These are phyloP conservation scores for Gastracanthus pulcherrimus DNA, from an alignment of 2,888 invertebrate genomes.

Conservation along the genomic window DNA sequence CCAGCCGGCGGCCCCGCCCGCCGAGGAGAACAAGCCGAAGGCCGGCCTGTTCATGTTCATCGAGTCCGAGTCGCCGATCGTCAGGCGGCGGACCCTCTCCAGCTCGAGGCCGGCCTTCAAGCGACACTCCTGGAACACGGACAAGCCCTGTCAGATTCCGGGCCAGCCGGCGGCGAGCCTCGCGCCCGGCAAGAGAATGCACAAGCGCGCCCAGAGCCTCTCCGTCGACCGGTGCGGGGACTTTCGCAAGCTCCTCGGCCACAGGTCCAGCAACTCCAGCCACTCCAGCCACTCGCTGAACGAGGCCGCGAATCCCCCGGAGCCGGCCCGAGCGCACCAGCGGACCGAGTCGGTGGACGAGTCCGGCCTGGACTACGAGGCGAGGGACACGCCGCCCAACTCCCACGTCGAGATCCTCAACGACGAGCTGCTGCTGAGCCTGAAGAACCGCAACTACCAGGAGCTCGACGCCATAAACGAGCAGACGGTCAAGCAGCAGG, in stretches of 20 bases:
- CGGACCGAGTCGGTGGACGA: constrained; percentile 52
- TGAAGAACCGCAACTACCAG: constrained; percentile 67
- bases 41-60: constrained; percentile 78
- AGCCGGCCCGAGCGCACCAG: not conserved
- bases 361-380: constrained; percentile 67
- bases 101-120: constrained; percentile 75
- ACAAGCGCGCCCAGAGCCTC: constrained; percentile 78
- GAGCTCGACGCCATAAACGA: constrained; percentile 61
- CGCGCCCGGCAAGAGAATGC: constrained; percentile 66
- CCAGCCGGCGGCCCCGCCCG: constrained; percentile 38
- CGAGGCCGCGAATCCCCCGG: constrained; percentile 59
- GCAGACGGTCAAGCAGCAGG: constrained; percentile 41
- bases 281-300: constrained; percentile 72
- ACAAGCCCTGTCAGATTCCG: constrained; percentile 63
- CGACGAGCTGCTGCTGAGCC: constrained; percentile 65
- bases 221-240: constrained; percentile 74
- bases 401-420: constrained; percentile 72
- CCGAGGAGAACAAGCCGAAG: constrained; percentile 64
- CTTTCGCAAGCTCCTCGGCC: constrained; percentile 65
- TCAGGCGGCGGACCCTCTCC: constrained; percentile 75
- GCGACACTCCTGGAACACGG: constrained; percentile 78
- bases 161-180: not conserved
- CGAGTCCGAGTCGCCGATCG: constrained; percentile 78
- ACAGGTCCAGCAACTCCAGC: constrained; percentile 70
- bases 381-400: constrained; percentile 74